These are phyloP conservation scores for Pseudochaenichthys georgianus DNA, from an alignment of 2,797 vertebrate genomes.

Conservation along the genomic window DNA sequence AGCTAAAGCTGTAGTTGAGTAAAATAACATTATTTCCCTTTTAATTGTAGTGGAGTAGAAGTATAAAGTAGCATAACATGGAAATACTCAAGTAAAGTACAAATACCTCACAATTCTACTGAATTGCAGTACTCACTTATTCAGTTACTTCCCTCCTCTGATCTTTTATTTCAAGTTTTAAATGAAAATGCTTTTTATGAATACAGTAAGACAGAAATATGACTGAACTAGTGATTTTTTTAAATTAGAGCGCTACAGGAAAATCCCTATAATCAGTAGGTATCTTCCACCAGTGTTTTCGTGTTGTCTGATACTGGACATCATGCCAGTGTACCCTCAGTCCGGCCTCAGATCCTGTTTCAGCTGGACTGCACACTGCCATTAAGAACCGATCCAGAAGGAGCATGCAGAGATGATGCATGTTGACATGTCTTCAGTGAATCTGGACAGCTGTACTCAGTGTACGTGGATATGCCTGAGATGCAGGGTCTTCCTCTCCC, in stretches of 20 bases:
- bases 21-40: no score
- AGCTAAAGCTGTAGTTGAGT: no score
- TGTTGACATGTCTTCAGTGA: conserved; percentile 48
- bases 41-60: no score
- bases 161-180: not conserved
- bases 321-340: conserved; percentile 36
- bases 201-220: not conserved
- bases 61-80: no score
- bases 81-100: no score
- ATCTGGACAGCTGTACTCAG: conserved; percentile 36
- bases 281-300: not conserved
- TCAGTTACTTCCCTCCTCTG: no score
- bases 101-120: no score
- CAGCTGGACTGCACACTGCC: conserved; percentile 52
- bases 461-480: conserved; percentile 45
- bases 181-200: not conserved
- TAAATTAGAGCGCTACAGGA: not conserved
- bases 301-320: conserved; percentile 1
- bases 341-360: conserved; percentile 44
- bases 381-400: conserved; percentile 42
- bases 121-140: no score
- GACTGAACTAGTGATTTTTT: not conserved
- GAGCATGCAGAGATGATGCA: conserved; percentile 82
- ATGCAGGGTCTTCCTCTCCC: conserved; percentile 48
- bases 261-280: not conserved